Evolutionary conservation across 35 echinoderm and acorn worm genomes (phyloP).

Genomic region (Apostichopus californicus): DNA sequence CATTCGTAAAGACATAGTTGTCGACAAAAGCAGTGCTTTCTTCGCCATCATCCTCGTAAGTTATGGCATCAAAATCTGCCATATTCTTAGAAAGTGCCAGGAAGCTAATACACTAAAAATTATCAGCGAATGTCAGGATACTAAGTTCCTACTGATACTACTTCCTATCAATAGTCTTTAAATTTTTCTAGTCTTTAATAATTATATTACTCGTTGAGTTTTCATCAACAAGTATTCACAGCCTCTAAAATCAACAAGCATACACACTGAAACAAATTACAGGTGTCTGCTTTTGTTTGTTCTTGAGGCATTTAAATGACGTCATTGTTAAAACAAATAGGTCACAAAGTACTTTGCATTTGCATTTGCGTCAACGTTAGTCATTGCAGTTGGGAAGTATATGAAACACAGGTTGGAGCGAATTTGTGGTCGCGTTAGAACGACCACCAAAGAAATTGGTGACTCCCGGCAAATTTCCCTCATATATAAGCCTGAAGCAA

Average conservation of each 20-base stretch:
- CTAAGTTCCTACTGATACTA: not conserved
- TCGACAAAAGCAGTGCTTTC: constrained; percentile 76
- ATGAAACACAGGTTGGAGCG: no score
- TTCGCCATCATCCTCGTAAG: constrained; percentile 69
- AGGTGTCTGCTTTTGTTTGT: not conserved
- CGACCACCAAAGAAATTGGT: no score
- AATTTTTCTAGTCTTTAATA: not conserved
- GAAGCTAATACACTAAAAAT: not conserved
- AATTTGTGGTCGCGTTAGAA: no score
- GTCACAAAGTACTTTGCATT: no score
- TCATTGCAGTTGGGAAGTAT: no score
- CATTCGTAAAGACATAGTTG: constrained; percentile 66
- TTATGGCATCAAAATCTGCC: constrained; percentile 92
- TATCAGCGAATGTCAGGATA: not conserved
- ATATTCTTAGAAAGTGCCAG: constrained; percentile 36
- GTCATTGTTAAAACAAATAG: not conserved
- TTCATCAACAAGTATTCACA: not conserved
- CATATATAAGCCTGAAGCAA: no score
- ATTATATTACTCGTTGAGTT: not conserved
- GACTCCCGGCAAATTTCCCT: no score
- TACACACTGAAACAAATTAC: not conserved
- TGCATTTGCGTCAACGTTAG: no score
- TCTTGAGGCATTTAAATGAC: not conserved
- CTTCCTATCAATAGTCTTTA: not conserved
- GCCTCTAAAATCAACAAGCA: not conserved